Evolutionary conservation across 2,113 vertebrate species (phyloP).

Genomic region (Setophaga petechia): DNA sequence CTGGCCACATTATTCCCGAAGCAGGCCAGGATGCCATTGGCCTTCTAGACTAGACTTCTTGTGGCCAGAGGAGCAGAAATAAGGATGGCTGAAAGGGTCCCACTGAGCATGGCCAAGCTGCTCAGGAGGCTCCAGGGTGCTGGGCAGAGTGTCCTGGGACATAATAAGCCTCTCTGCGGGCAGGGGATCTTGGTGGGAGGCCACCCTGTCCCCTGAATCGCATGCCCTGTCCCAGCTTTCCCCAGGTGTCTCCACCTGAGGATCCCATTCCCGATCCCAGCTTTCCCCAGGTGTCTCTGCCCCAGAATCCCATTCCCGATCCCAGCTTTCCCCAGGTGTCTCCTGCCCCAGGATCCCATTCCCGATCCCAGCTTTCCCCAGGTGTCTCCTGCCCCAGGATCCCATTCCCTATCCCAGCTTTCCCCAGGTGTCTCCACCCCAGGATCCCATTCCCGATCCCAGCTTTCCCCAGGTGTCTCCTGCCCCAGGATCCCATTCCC

Average conservation of each 20-base stretch:
- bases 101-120: fast-evolving
- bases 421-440: background rate
- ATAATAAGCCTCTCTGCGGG: fast-evolving
- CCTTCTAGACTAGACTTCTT: background rate
- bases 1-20: background rate
- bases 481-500: background rate
- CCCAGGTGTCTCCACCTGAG: background rate
- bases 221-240: background rate
- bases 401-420: fast-evolving
- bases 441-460: fast-evolving
- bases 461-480: background rate
- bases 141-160: fast-evolving
- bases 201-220: fast-evolving
- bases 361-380: background rate
- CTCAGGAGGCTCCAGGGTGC: fast-evolving
- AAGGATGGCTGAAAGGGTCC: background rate
- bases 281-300: background rate
- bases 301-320: fast-evolving
- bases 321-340: background rate
- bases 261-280: fast-evolving
- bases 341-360: background rate
- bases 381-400: background rate
- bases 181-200: fast-evolving
- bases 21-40: too few relatives aligned
- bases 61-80: background rate